Base-by-base conservation (phyloP, 2,797 vertebrate species). In the Ctenopoma kingsleyae region DNA sequence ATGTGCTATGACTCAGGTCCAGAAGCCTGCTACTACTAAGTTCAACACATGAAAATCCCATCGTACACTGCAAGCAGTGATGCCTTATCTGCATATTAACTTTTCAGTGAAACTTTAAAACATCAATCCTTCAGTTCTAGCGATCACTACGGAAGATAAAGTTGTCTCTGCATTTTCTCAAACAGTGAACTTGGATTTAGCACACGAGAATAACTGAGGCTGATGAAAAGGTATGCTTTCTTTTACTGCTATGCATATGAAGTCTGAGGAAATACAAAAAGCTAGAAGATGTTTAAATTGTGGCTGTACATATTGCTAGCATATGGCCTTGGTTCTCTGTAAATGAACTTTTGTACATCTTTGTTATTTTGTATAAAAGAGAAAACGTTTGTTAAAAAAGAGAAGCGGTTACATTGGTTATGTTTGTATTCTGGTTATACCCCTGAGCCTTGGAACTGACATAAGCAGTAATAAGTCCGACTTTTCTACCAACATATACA, bases 311-410 rank as follows among this genome's bases (percentile, higher is more conserved):
- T 98, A 98, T 88, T 91, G 96, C 96, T 96, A 96, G 96, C 96
- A 96, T 96, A 97, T 96, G 96, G 96, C 96, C 97, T 98, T 98
- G 96, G 95, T 97, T 97, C 95, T 96, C 97, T 99, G 98, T 99
- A 99, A 97, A 98, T 98, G 92, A 96, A 96, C 96, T 99, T 99
- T 99, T 98, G 89, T 99, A 99, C 97, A 96, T 98, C 97, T 97
- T 96, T 97, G 95, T 97, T 97, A 98, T 96, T 99, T 98, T 98
- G 95, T 99, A 99, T 96, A 96, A 96, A 98, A 95, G 90, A 92
- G 94, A 95, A 95, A 84, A 92, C 65, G 83, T 97, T 98, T 97
- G 95, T 97, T 96, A 92, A 89, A 91, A 91, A 96, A 92, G 94
- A 74, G 74, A 83, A 89, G 86, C 76, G 66, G 87, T 92, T 85